Base-by-base conservation (phyloP, 1,140 invertebrate species). In the Pseudachorutes palmiensis region DNA sequence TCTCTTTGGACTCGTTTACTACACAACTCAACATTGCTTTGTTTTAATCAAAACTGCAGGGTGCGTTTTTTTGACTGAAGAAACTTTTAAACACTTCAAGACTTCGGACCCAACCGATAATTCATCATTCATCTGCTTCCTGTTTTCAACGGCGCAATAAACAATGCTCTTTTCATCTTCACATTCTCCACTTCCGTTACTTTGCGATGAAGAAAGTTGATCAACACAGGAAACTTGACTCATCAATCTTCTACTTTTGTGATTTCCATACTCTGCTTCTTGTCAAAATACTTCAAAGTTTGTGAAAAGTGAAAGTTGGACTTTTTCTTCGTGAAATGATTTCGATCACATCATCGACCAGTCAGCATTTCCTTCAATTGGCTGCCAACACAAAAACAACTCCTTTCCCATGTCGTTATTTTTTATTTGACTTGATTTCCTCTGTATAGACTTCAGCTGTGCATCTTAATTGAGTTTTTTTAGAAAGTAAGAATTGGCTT, bases 211-310 rank as follows among this genome's bases (percentile, higher is more conserved):
- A 55, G 24, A 24, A 55, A 55, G 51, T 55, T 12, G 51, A 55
- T 24, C 9, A 55, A 16, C 9, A 55, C 36, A 14, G 24, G 24
- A 55, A 55, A 55, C 51, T 55, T 5, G 24, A 22, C 51, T 55
- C 51, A 55, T 55, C 51, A 55, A 55, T 55, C 51, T 55, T 55
- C 51, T 14, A 26, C 51, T 55, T 55, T 55, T 55, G 12, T 16
- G 24, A 16, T 55, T 55, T 55, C 24, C 51, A 55, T 55, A 55
- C 12, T 5, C 51, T 24, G 9, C 12, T 24, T 24, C 5, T 16
- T 22, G 24, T 55, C 51, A 55, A 55, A 26, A 24, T 14, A n/a
- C n/a, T n/a, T n/a, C n/a, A 24, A 55, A 55, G 24, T 12, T 55
- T 12, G 12, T 41, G 36, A 41, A 55, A 55, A 55, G 51, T 55